Evolutionary conservation across 2,113 vertebrate species (phyloP).

Genomic region (Catharus bicknelli): DNA sequence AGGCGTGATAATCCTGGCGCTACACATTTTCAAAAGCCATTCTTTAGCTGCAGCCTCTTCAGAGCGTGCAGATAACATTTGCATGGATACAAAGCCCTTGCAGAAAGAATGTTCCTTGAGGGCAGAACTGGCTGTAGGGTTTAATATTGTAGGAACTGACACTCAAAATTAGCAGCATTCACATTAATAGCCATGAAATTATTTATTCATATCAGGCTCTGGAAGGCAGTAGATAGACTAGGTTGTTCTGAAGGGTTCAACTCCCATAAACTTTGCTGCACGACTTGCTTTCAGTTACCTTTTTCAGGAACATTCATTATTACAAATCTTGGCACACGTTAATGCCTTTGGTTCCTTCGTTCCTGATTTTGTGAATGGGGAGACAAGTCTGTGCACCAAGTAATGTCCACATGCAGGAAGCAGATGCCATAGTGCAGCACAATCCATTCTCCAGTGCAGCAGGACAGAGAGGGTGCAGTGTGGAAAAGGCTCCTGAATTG

Average conservation of each 20-base stretch:
- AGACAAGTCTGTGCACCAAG: neutral
- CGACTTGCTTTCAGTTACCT: neutral
- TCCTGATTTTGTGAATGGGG: neutral
- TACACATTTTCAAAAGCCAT: constrained; percentile 49
- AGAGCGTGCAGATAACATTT: constrained; percentile 45
- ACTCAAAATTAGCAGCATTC: constrained; percentile 28
- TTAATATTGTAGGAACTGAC: constrained; percentile 17
- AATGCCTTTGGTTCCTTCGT: neutral
- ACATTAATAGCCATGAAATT: constrained; percentile 42
- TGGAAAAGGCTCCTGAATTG: neutral
- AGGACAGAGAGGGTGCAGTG: fast-evolving
- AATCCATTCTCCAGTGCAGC: neutral
- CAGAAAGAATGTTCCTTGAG: constrained; percentile 32
- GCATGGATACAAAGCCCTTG: constrained; percentile 42
- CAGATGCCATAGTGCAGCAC: neutral
- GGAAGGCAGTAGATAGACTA: constrained; percentile 5
- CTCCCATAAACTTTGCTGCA: neutral
- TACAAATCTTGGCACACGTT: neutral
- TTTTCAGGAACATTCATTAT: neutral
- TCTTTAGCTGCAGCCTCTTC: constrained; percentile 45
- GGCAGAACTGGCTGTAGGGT: constrained; percentile 14
- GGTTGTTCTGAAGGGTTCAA: neutral
- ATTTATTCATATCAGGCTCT: constrained; percentile 40
- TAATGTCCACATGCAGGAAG: neutral
- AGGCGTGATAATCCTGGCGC: neutral